Evolutionary conservation across 2,113 vertebrate genomes (phyloP).

Genomic region (Caranx ignobilis): DNA sequence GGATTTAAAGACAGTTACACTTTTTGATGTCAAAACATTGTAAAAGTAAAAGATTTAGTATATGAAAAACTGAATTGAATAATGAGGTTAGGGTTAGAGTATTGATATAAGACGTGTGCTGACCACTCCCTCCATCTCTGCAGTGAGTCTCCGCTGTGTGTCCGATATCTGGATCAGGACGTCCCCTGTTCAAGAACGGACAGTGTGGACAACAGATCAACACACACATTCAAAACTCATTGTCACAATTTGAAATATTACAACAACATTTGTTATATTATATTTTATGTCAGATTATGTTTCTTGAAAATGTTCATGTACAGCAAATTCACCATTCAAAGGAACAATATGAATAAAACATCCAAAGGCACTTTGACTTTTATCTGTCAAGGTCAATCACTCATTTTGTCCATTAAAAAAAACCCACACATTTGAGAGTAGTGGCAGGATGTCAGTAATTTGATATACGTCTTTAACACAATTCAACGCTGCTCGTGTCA

Average conservation of each 20-base stretch:
- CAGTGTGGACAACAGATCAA: neutral
- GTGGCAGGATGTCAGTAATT: neutral
- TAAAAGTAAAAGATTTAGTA: neutral
- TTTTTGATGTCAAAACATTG: neutral
- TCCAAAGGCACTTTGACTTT: neutral
- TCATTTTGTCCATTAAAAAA: neutral
- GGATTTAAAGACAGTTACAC: neutral
- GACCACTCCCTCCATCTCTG: constrained; percentile 94
- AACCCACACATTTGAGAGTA: neutral
- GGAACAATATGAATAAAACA: neutral
- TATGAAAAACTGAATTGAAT: neutral
- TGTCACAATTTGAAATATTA: neutral
- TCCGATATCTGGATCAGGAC: constrained; percentile 95
- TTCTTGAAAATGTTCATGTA: neutral
- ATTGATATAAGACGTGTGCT: constrained; percentile 72
- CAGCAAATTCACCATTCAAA: neutral
- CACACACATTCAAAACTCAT: neutral
- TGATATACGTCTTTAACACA: constrained; percentile 21
- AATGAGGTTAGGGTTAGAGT: too few species aligned
- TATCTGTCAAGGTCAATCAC: neutral
- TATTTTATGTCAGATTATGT: neutral
- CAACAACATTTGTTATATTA: neutral
- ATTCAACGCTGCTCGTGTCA: constrained; percentile 4
- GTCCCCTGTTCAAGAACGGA: constrained; percentile 85
- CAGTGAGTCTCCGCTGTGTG: constrained; percentile 90